phyloP scores from a whole-genome alignment of 2,888 invertebrate species.

The Apocheima hispidaria region DNA sequence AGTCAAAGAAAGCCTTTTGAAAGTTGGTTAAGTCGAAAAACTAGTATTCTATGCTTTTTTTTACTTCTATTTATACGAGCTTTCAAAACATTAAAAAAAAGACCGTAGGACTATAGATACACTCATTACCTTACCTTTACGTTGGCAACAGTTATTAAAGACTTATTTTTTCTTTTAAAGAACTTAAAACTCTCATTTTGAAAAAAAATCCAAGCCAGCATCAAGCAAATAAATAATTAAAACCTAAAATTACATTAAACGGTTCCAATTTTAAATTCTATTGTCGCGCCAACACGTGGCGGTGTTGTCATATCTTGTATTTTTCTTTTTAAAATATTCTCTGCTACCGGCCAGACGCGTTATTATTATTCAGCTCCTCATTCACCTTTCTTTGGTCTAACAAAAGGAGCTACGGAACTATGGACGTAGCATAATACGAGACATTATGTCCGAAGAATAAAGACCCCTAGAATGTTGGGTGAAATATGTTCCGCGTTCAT shows the following conservation, averaged over 20 bases:
- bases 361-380: constrained; percentile 81
- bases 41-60: too few species aligned
- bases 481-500: constrained; percentile 80
- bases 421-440: constrained; percentile 73
- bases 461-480: constrained; percentile 73
- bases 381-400: constrained; percentile 79
- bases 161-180: too few species aligned
- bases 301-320: constrained; percentile 76
- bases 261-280: constrained; percentile 64
- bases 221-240: constrained; percentile 36
- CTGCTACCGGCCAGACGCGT: constrained; percentile 69
- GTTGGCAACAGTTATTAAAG: too few species aligned
- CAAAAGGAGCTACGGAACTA: constrained; percentile 78
- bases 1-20: too few species aligned
- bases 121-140: too few species aligned
- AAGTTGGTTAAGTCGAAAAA: too few species aligned
- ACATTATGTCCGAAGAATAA: constrained; percentile 79
- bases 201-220: background rate
- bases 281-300: constrained; percentile 78
- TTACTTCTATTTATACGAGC: too few species aligned
- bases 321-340: constrained; percentile 66
- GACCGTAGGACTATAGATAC: too few species aligned
- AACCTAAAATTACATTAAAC: constrained; percentile 45
- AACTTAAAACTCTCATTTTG: too few species aligned
- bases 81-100: too few species aligned